Conservation (phyloP, 2,113 vertebrate genomes). For the Engraulis encrasicolus region DNA sequence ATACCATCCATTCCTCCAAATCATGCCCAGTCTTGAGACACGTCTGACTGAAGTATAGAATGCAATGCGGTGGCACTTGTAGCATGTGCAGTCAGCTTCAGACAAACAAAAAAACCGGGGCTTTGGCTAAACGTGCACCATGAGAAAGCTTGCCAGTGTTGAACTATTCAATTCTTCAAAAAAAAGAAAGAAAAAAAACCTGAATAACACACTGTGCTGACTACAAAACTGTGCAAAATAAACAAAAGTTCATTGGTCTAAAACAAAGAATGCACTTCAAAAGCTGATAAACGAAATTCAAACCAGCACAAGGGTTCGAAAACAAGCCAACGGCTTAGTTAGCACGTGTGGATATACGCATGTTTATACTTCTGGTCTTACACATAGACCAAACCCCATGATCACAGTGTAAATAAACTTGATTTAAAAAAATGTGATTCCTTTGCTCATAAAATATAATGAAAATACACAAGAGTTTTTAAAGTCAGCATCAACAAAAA, state of each 20-base stretch:
- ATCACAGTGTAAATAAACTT: constrained; percentile 57
- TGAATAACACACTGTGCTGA: constrained; percentile 67
- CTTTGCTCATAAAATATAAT: constrained; percentile 55
- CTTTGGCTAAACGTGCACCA: constrained; percentile 8
- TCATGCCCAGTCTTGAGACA: background rate
- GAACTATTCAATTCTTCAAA: constrained; percentile 36
- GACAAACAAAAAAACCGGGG: background rate
- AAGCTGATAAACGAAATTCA: constrained; percentile 9
- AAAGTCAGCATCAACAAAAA: constrained; percentile 56
- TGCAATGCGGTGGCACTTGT: background rate
- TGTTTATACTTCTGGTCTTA: background rate
- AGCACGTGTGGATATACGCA: background rate
- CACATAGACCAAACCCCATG: constrained; percentile 30
- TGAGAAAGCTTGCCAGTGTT: constrained; percentile 44
- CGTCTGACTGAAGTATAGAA: background rate
- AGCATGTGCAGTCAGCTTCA: constrained; percentile 46
- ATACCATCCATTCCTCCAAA: background rate
- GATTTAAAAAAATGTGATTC: background rate
- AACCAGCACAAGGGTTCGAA: background rate
- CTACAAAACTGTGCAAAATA: constrained; percentile 59
- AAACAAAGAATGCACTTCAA: constrained; percentile 42
- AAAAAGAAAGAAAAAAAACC: constrained; percentile 60
- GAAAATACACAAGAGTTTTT: constrained; percentile 55
- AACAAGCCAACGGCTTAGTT: background rate
- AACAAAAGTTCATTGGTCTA: constrained; percentile 44